Evolutionary conservation across 2,888 invertebrate species (phyloP).

Genomic region (Caenorhabditis sinica): DNA sequence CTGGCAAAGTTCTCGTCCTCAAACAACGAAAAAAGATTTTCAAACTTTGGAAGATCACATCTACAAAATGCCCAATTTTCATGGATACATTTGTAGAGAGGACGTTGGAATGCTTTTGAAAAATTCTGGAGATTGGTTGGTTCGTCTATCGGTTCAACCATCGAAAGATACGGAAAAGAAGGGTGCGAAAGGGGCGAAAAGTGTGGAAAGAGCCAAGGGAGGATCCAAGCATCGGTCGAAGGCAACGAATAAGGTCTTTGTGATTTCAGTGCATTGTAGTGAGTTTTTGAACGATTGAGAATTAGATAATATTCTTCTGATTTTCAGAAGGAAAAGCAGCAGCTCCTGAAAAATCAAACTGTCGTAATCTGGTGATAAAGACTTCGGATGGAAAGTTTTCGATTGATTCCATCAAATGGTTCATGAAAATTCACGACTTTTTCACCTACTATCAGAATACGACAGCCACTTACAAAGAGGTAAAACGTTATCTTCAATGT

Average conservation of each 20-base stretch:
- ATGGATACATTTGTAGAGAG: slow-evolving; percentile 51
- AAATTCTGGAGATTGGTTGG: slow-evolving; percentile 43
- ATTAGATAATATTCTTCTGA: background rate
- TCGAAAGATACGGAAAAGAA: slow-evolving; percentile 8
- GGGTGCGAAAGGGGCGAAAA: background rate
- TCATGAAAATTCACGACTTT: slow-evolving; percentile 42
- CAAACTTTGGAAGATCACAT: slow-evolving; percentile 20
- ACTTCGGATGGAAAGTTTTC: slow-evolving; percentile 26
- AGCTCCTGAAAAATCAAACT: slow-evolving; percentile 24
- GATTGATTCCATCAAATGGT: slow-evolving; percentile 29
- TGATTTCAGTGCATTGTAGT: slow-evolving; percentile 40
- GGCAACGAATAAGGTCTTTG: slow-evolving; percentile 2
- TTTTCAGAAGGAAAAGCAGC: slow-evolving; percentile 19
- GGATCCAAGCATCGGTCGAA: background rate
- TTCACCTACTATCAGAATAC: slow-evolving; percentile 19
- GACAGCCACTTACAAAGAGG: slow-evolving; percentile 18
- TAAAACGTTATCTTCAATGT: too few relatives aligned
- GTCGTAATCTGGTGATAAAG: slow-evolving; percentile 27
- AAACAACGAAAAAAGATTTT: slow-evolving; percentile 17
- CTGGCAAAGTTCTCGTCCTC: background rate
- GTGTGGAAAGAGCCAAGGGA: background rate
- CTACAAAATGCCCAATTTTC: slow-evolving; percentile 28
- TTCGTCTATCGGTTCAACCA: slow-evolving; percentile 29
- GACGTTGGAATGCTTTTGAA: slow-evolving; percentile 30
- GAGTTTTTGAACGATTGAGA: slow-evolving; percentile 4